A percentile compares a stretch with the other conserved stretches of the same genome.
Conservation (phyloP, 1,140 invertebrate species). For the Euura saliciscinereae region DNA sequence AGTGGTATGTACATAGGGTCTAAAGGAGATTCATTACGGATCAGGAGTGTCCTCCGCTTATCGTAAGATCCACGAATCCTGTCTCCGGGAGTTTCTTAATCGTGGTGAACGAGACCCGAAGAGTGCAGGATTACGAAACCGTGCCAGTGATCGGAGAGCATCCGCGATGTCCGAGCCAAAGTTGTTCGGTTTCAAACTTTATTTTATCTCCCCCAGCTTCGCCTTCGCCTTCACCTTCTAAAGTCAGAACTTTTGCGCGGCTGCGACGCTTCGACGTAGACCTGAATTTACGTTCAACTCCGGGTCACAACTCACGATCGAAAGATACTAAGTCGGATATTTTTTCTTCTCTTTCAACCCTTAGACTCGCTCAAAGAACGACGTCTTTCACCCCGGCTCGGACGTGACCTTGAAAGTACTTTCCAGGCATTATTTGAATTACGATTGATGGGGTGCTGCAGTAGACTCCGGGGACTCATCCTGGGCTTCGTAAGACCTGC, state of each 20-base stretch:
- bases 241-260: not conserved
- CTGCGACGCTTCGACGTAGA: not conserved
- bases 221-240: not conserved
- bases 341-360: not conserved
- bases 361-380: too few relatives aligned
- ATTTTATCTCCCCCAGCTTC: not conserved
- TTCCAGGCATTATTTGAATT: too few relatives aligned
- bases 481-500: too few relatives aligned
- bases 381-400: too few relatives aligned
- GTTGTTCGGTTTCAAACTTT: not conserved
- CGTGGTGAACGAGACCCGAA: not conserved
- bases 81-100: not conserved
- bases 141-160: not conserved
- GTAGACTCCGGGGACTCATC: too few relatives aligned
- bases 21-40: not conserved
- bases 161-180: not conserved
- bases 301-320: not conserved
- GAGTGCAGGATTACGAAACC: conserved; percentile 1
- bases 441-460: too few relatives aligned
- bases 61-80: not conserved
- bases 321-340: not conserved
- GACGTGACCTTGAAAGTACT: too few relatives aligned
- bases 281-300: not conserved
- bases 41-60: not conserved
- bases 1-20: not conserved